phyloP scores from a whole-genome alignment of 2,797 vertebrate genomes.

The Cryptoblepharus egeriae region DNA sequence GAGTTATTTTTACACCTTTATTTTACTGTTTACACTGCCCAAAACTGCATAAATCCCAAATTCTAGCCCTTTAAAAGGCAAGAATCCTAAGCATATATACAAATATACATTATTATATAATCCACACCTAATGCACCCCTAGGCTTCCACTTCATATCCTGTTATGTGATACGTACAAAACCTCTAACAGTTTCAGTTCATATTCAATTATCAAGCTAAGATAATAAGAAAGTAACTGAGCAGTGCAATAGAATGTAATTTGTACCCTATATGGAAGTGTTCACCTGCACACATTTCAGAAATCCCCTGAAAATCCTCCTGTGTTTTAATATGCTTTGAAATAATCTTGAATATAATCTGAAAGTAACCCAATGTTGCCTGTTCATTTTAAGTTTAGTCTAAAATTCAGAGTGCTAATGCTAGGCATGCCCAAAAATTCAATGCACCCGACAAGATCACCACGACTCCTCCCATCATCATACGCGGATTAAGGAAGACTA shows the following conservation, averaged over 20 bases:
- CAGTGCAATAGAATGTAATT: neutral
- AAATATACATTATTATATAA: neutral
- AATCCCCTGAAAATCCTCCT: neutral
- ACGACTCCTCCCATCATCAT: neutral
- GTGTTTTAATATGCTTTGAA: neutral
- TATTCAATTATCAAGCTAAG: neutral
- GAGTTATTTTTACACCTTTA: too few species aligned
- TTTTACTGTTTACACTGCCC: neutral
- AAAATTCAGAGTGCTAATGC: neutral
- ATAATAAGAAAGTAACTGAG: neutral
- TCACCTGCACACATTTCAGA: neutral
- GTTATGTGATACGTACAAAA: neutral
- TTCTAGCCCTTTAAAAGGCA: neutral
- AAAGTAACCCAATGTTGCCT: neutral
- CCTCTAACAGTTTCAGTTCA: neutral
- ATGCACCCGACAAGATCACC: neutral
- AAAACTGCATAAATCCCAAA: neutral
- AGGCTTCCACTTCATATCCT: neutral
- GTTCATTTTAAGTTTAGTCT: neutral
- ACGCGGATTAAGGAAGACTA: neutral
- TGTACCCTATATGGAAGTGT: neutral
- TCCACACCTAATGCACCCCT: neutral
- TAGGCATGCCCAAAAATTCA: neutral
- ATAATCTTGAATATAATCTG: neutral
- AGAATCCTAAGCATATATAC: neutral